Percentiles rank a stretch among this genome's conserved stretches.
phyloP scores from a whole-genome alignment of 2,888 invertebrate genomes.

The Cataglyphis albicans region DNA sequence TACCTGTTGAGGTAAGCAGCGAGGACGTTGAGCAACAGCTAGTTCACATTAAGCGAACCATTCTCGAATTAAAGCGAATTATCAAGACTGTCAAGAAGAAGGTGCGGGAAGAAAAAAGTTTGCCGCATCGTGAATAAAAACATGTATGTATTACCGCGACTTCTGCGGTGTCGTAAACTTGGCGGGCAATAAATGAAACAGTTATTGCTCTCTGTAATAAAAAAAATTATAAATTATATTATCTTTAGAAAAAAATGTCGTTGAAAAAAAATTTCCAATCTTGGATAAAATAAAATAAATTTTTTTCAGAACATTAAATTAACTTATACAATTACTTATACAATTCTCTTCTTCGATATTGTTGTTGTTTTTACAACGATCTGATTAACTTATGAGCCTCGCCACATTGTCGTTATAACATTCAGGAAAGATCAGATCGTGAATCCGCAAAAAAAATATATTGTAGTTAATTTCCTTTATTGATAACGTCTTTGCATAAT shows the following conservation, averaged over 20 bases:
- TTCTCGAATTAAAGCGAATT: conserved; percentile 86
- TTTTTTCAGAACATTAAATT: not conserved
- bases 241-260: not conserved
- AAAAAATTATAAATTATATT: conserved; percentile 9
- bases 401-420: not conserved
- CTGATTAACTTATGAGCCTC: not conserved
- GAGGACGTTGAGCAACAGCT: conserved; percentile 89
- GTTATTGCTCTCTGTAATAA: not conserved
- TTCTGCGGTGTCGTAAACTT: not conserved
- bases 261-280: not conserved
- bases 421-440: conserved; percentile 5
- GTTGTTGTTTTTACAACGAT: not conserved
- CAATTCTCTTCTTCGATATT: not conserved
- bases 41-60: conserved; percentile 88
- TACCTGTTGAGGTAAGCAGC: conserved; percentile 83
- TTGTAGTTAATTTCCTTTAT: conserved; percentile 67
- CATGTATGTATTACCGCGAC: not conserved
- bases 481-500: conserved; percentile 87
- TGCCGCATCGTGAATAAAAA: conserved; percentile 1
- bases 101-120: conserved; percentile 82
- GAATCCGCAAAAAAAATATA: not conserved
- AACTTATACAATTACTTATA: not conserved
- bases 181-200: conserved; percentile 2
- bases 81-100: conserved; percentile 69
- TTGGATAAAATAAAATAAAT: not conserved